phyloP scores from a whole-genome alignment of 2,888 invertebrate genomes.

The Eumacrocentrus americanus region DNA sequence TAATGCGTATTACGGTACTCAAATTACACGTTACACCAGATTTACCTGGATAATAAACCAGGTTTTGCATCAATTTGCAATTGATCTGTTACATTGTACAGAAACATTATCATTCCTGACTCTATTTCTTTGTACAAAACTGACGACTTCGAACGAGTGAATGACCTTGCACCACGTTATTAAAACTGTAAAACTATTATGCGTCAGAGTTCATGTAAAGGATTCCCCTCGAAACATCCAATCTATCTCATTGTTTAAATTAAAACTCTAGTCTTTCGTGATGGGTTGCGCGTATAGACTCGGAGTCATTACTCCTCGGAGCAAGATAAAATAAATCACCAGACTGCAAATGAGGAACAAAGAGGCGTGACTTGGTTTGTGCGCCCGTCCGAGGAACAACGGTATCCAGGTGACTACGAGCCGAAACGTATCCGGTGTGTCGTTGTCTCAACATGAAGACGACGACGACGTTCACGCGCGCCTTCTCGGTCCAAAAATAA shows the following conservation, averaged over 20 bases:
- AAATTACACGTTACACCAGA: slow-evolving; percentile 48
- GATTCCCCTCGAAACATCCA: no score
- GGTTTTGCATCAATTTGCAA: background rate
- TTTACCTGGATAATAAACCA: slow-evolving; percentile 37
- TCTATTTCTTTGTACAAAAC: background rate
- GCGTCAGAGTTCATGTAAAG: background rate
- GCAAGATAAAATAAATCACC: slow-evolving; percentile 3
- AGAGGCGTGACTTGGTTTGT: slow-evolving; percentile 11
- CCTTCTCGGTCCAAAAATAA: background rate
- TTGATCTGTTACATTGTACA: slow-evolving; percentile 16
- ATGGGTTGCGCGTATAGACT: background rate
- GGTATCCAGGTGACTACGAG: slow-evolving; percentile 51
- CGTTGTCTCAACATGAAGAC: slow-evolving; percentile 32
- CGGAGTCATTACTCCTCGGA: background rate
- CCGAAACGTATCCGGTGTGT: slow-evolving; percentile 56
- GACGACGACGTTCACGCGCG: slow-evolving; percentile 16
- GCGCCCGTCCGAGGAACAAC: slow-evolving; percentile 42
- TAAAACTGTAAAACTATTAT: slow-evolving; percentile 29
- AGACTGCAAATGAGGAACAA: background rate
- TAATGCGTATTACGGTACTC: slow-evolving; percentile 58
- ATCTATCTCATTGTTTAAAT: background rate
- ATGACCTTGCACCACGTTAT: slow-evolving; percentile 27
- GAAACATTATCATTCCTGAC: background rate
- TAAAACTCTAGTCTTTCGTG: no score
- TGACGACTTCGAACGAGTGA: slow-evolving; percentile 31